Percentiles rank a stretch among this genome's conserved stretches.
phyloP scores from a whole-genome alignment of 2,888 invertebrate species.

The Agonopterix alstromeriana region DNA sequence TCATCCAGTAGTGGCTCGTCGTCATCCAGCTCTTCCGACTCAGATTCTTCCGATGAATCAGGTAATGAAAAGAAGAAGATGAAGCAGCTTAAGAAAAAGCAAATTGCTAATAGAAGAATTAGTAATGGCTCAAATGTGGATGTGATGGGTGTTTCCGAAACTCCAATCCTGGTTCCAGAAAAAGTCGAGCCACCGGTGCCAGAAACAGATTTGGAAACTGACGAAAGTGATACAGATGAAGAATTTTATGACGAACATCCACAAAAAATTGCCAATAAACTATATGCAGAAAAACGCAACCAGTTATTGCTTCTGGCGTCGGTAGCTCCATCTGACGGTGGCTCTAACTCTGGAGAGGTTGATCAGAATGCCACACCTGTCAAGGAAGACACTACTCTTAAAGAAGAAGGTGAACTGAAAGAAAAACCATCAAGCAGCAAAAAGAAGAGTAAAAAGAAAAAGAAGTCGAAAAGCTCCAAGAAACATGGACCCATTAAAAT shows the following conservation, averaged over 20 bases:
- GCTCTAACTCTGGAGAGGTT: slow-evolving; percentile 74
- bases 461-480: slow-evolving; percentile 64
- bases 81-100: slow-evolving; percentile 48
- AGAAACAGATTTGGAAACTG: slow-evolving; percentile 91
- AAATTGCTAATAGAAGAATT: slow-evolving; percentile 47
- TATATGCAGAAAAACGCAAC: slow-evolving; percentile 85
- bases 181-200: slow-evolving; percentile 79
- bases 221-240: slow-evolving; percentile 90
- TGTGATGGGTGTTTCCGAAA: slow-evolving; percentile 70
- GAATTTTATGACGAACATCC: slow-evolving; percentile 92
- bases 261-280: slow-evolving; percentile 82
- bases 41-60: slow-evolving; percentile 63
- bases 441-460: slow-evolving; percentile 83
- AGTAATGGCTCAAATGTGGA: slow-evolving; percentile 74
- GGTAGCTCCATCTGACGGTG: slow-evolving; percentile 78
- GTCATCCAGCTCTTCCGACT: slow-evolving; percentile 77
- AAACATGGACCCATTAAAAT: slow-evolving; percentile 75
- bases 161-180: slow-evolving; percentile 59
- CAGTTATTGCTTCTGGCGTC: slow-evolving; percentile 79
- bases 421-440: slow-evolving; percentile 68
- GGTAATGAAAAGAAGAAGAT: slow-evolving; percentile 60
- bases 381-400: slow-evolving; percentile 66
- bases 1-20: slow-evolving; percentile 83
- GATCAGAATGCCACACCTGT: slow-evolving; percentile 81
- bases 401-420: slow-evolving; percentile 73